Conservation (phyloP, 2,797 vertebrate genomes). For the Bryconaethiops microstoma region DNA sequence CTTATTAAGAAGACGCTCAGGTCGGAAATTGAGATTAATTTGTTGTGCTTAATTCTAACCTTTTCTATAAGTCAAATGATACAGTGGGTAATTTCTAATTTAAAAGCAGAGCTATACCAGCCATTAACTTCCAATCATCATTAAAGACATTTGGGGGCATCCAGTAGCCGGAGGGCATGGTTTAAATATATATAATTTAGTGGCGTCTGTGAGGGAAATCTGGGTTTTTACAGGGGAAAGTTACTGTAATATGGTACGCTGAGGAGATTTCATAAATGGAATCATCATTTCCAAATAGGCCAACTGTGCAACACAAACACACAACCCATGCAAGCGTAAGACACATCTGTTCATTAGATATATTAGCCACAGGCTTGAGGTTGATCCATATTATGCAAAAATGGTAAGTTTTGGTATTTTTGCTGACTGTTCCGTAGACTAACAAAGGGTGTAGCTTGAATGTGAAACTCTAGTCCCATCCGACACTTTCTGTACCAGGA, state of each 20-base stretch:
- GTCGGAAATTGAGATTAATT: constrained; percentile 73
- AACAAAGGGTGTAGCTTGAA: no score
- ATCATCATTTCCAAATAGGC: constrained; percentile 7
- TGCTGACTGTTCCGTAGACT: background rate
- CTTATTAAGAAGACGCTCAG: constrained; percentile 58
- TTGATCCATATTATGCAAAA: background rate
- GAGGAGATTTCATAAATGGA: constrained; percentile 29
- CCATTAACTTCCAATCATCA: constrained; percentile 74
- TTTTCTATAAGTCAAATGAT: constrained; percentile 73
- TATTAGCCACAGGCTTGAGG: constrained; percentile 2
- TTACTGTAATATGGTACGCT: constrained; percentile 60
- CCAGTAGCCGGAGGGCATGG: constrained; percentile 73
- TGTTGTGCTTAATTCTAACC: constrained; percentile 76
- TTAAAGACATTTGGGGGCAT: constrained; percentile 78
- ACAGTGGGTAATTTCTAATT: constrained; percentile 75
- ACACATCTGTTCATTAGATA: background rate
- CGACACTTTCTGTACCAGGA: no score
- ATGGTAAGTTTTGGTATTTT: no score
- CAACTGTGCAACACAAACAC: constrained; percentile 7
- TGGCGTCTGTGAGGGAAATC: constrained; percentile 74
- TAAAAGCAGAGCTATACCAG: constrained; percentile 72
- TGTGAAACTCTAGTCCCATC: no score
- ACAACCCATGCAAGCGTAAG: background rate
- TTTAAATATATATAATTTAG: constrained; percentile 77
- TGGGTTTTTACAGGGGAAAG: constrained; percentile 70